These are phyloP conservation scores for Tachina lurida DNA, from an alignment of 2,888 invertebrate species.

Conservation along the genomic window DNA sequence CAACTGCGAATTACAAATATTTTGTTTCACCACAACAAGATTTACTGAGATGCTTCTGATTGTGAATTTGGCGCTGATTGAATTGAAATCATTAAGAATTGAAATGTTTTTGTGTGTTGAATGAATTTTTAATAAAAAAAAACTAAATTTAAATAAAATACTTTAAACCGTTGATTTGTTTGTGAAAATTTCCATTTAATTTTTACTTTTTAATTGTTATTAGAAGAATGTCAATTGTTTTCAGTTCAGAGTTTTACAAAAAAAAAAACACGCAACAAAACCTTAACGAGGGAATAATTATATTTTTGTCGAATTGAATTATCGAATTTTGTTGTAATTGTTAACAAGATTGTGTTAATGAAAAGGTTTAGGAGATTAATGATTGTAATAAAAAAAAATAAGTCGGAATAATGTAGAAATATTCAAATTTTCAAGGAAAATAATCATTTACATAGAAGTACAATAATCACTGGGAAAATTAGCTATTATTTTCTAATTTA, in stretches of 20 bases:
- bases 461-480: no score
- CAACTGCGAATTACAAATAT: conserved; percentile 1
- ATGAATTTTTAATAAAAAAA: no score
- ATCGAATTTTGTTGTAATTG: not conserved
- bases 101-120: conserved; percentile 10
- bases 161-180: conserved; percentile 53
- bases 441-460: not conserved
- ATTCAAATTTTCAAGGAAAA: not conserved
- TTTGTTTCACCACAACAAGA: not conserved
- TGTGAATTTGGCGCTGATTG: conserved; percentile 40
- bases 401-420: no score
- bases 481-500: no score
- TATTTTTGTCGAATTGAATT: conserved; percentile 1
- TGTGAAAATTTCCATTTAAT: conserved; percentile 43
- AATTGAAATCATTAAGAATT: conserved; percentile 30
- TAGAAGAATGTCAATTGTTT: conserved; percentile 24
- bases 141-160: not conserved
- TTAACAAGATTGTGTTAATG: conserved; percentile 13
- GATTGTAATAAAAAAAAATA: not conserved
- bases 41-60: conserved; percentile 28
- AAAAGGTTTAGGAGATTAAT: conserved; percentile 16
- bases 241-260: not conserved
- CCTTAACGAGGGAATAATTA: conserved; percentile 1
- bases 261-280: not conserved
- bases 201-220: conserved; percentile 23